Evolutionary conservation across 2,113 vertebrate genomes (phyloP).

Genomic region (Saccopteryx bilineata): DNA sequence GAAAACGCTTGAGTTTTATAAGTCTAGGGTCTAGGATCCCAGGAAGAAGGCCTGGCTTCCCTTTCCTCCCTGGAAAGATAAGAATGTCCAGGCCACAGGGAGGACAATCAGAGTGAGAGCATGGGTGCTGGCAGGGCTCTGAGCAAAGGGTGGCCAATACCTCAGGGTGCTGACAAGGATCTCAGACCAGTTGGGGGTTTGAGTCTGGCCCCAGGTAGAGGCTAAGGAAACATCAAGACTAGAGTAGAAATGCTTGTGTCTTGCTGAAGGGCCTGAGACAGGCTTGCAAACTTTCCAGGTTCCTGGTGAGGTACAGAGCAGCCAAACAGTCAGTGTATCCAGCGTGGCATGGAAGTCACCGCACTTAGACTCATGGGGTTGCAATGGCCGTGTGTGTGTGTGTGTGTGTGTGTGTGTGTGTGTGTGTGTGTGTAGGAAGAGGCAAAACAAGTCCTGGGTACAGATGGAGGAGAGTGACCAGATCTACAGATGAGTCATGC

Average conservation of each 20-base stretch:
- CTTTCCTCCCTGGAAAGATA: no score
- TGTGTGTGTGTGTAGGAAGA: not conserved
- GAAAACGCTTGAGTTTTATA: not conserved
- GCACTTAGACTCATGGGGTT: not conserved
- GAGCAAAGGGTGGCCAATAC: not conserved
- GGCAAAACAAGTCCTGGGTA: not conserved
- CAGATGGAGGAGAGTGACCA: fast-evolving
- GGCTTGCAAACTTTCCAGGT: not conserved
- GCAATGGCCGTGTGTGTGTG: not conserved
- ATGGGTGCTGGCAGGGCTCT: fast-evolving
- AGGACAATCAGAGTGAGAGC: not conserved
- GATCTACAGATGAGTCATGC: not conserved
- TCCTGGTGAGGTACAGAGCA: not conserved
- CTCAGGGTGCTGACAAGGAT: not conserved
- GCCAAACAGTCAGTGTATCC: not conserved
- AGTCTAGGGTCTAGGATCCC: not conserved
- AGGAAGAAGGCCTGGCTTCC: not conserved
- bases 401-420: not conserved
- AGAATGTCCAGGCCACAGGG: not conserved
- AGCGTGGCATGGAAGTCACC: not conserved
- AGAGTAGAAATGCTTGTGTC: no score
- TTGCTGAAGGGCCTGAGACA: not conserved
- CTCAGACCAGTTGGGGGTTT: not conserved
- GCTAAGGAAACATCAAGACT: not conserved
- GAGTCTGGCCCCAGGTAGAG: not conserved